phyloP scores from a whole-genome alignment of 1,140 invertebrate species.

The Trachymyrmex septentrionalis region DNA sequence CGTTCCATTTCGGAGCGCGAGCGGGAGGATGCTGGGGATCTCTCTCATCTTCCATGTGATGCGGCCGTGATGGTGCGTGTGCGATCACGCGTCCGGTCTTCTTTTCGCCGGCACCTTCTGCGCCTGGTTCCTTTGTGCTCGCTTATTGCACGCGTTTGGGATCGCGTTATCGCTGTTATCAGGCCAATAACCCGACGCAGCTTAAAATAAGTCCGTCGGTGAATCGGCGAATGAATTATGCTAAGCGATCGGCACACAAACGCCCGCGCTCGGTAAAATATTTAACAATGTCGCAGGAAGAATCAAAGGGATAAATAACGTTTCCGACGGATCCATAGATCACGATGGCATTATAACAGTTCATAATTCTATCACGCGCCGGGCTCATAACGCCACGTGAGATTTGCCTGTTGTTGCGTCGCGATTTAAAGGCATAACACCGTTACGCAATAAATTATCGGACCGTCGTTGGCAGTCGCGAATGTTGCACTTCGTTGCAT shows the following conservation, averaged over 20 bases:
- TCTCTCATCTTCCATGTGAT: background rate
- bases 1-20: constrained; percentile 53
- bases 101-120: constrained; percentile 27
- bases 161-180: constrained; percentile 25
- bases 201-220: constrained; percentile 24
- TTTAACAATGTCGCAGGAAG: constrained; percentile 46
- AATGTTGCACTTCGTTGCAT: constrained; percentile 62
- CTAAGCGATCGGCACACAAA: constrained; percentile 18
- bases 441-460: constrained; percentile 61
- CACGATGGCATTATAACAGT: constrained; percentile 50
- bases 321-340: constrained; percentile 52
- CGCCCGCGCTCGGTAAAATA: constrained; percentile 24
- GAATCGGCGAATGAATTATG: constrained; percentile 43
- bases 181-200: too few relatives aligned
- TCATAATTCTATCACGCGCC: constrained; percentile 54
- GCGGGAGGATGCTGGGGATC: background rate
- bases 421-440: constrained; percentile 61
- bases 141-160: constrained; percentile 25
- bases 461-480: constrained; percentile 58
- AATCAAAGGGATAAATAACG: constrained; percentile 50
- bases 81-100: constrained; percentile 8
- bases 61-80: background rate
- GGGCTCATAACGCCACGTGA: constrained; percentile 1
- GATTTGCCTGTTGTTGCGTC: constrained; percentile 53
- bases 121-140: background rate